phyloP scores from a whole-genome alignment of 2,797 vertebrate species.

The Anguilla megastoma region DNA sequence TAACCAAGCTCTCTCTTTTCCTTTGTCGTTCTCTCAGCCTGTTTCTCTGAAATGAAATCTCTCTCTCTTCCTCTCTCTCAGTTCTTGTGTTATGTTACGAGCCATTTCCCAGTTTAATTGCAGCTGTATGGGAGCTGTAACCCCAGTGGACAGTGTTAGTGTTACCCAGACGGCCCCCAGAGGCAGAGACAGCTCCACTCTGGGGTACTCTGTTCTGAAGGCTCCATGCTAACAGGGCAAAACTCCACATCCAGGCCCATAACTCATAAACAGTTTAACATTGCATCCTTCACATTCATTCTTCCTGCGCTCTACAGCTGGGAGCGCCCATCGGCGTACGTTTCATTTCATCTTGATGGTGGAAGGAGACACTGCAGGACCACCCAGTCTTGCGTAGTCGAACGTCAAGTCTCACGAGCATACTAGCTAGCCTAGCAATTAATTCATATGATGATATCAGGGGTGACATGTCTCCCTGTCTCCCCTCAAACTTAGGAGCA shows the following conservation, averaged over 20 bases:
- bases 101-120: slow-evolving; percentile 80
- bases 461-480: too few relatives aligned
- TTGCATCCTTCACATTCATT: neutral
- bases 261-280: slow-evolving; percentile 13
- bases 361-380: neutral
- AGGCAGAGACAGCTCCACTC: slow-evolving; percentile 33
- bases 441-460: too few relatives aligned
- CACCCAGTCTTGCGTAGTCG: neutral
- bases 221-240: slow-evolving; percentile 49
- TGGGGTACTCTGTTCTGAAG: slow-evolving; percentile 56
- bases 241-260: slow-evolving; percentile 35
- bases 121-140: slow-evolving; percentile 66
- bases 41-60: neutral
- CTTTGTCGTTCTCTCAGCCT: neutral
- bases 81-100: slow-evolving; percentile 67
- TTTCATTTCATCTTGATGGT: neutral
- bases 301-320: slow-evolving; percentile 14
- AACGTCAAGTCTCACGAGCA: neutral
- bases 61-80: neutral
- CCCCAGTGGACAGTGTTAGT: slow-evolving; percentile 48
- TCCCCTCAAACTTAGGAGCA: neutral
- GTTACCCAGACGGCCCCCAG: slow-evolving; percentile 54
- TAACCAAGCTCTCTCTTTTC: neutral
- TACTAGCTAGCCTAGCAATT: neutral
- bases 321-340: neutral